phyloP scores from a whole-genome alignment of 2,797 vertebrate genomes.

The Megaceryle alcyon region DNA sequence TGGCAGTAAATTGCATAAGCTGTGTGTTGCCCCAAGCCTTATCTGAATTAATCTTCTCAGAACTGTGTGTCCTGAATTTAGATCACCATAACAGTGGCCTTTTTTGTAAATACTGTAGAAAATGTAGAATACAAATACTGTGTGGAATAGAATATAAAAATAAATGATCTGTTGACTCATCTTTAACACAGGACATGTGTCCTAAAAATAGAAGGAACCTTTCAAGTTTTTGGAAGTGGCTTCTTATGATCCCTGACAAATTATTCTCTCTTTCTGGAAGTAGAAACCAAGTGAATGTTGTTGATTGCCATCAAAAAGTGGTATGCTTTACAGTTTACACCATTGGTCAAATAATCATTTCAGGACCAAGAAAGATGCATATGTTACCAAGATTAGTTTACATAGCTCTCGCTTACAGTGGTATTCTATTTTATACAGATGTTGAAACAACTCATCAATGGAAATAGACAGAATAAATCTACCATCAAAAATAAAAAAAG shows the following conservation, averaged over 20 bases:
- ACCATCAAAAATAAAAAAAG: background rate
- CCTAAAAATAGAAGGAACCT: background rate
- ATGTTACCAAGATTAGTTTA: background rate
- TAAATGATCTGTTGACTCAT: background rate
- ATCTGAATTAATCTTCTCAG: slow-evolving; percentile 2
- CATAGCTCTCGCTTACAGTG: background rate
- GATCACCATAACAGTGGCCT: background rate
- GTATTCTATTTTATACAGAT: slow-evolving; percentile 1
- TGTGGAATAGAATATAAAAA: background rate
- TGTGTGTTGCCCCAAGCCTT: background rate
- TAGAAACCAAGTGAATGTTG: background rate
- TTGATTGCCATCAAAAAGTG: background rate
- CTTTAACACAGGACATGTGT: background rate
- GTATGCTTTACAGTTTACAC: background rate
- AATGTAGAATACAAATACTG: background rate
- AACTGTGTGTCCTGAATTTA: background rate
- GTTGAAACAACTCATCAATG: slow-evolving; percentile 16
- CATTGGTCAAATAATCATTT: background rate
- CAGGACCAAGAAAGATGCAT: background rate
- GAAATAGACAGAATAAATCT: slow-evolving; percentile 22
- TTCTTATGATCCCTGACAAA: background rate
- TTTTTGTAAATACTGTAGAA: background rate
- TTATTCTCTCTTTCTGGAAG: background rate
- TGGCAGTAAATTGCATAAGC: background rate
- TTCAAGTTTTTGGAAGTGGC: background rate